Base-by-base conservation (phyloP, 2,888 invertebrate genomes). In the Sinohyriopsis cumingii region DNA sequence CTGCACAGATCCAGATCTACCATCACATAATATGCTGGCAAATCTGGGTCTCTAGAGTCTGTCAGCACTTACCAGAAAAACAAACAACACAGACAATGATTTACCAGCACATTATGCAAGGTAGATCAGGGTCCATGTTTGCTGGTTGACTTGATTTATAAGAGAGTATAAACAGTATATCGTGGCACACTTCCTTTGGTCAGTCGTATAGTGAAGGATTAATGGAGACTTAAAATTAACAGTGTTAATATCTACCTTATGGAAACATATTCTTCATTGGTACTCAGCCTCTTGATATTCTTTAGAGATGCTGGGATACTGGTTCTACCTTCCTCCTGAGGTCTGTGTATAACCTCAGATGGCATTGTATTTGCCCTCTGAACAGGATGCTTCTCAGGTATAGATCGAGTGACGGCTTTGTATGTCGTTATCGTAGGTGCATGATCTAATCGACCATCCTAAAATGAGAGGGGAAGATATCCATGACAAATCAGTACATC, bases 381-480 rank as follows among this genome's bases (percentile, higher is more conserved):
- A 69, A 67, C 7, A 60, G 67, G 66, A 55, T 68, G 9, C 33
- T 57, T 25, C 3, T 59, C 63, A 45, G 59, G 64, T 7, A 63
- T 62, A 2, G 74, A 66, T 24, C 65, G 62, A 33, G 67, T 80
- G n/a, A 87, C 77, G 1, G 87, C 85, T 72, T 86, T 86, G 81
- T 86, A 88, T 0, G 88, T 88, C 7, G 88, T 88, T 67, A 88
- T 88, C 5, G 84, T 84, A 7, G 88, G 88, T n/a, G 84, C 80
- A 28, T 86, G 79, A 62, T 81, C 78, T 6, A 87, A 60, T 15
- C 81, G 79, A 18, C 84, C 82, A 67, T 86, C 85, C 88, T 88
- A 78, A 20, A 80, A 77, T 6, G n/a, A 6, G 59, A 55, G 3
- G 3, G 45, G 12, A 15, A 45, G 15, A 45, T 45, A 45, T 15